A percentile compares a stretch with the other conserved stretches of the same genome.
These are phyloP conservation scores for Hypselothyrea guttata DNA, from an alignment of 2,888 invertebrate genomes.

Conservation along the genomic window DNA sequence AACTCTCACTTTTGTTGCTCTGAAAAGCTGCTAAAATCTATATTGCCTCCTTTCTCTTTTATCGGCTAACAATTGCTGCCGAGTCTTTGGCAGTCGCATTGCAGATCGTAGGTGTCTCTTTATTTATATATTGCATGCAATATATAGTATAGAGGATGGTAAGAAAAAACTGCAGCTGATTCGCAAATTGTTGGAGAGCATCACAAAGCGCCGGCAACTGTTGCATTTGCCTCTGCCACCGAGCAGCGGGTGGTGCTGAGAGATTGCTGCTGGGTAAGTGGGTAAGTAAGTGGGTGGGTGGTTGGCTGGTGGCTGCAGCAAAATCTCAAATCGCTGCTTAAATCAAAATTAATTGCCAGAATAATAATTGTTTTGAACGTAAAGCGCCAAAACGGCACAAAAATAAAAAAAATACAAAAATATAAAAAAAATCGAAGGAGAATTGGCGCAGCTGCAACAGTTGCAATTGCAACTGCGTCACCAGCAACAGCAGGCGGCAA, in stretches of 20 bases:
- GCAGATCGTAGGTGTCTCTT: conserved; percentile 57
- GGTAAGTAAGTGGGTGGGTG: conserved; percentile 23
- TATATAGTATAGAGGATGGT: neutral
- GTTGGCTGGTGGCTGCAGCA: conserved; percentile 29
- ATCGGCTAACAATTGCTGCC: too few relatives aligned
- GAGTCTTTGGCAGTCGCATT: neutral
- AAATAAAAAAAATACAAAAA: too few relatives aligned
- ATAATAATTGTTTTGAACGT: conserved; percentile 79
- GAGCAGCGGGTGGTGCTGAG: conserved; percentile 46
- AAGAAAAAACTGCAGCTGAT: conserved; percentile 45
- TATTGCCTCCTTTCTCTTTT: neutral
- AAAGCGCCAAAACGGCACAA: conserved; percentile 60
- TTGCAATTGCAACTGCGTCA: conserved; percentile 66
- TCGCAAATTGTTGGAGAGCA: conserved; percentile 42
- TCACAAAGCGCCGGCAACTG: conserved; percentile 52
- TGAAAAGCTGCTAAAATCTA: too few relatives aligned
- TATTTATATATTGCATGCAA: conserved; percentile 51
- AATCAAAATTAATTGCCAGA: conserved; percentile 80
- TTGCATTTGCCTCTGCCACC: conserved; percentile 4
- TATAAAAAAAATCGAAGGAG: conserved; percentile 43
- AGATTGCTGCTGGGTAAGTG: conserved; percentile 11
- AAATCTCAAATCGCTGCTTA: conserved; percentile 77
- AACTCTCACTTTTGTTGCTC: too few relatives aligned
- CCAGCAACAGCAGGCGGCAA: conserved; percentile 46
- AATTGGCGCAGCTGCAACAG: conserved; percentile 73